A percentile compares a stretch with the other conserved stretches of the same genome.
Evolutionary conservation across 2,888 invertebrate genomes (phyloP).

Genomic region (Hydrotaea cyrtoneurina): DNA sequence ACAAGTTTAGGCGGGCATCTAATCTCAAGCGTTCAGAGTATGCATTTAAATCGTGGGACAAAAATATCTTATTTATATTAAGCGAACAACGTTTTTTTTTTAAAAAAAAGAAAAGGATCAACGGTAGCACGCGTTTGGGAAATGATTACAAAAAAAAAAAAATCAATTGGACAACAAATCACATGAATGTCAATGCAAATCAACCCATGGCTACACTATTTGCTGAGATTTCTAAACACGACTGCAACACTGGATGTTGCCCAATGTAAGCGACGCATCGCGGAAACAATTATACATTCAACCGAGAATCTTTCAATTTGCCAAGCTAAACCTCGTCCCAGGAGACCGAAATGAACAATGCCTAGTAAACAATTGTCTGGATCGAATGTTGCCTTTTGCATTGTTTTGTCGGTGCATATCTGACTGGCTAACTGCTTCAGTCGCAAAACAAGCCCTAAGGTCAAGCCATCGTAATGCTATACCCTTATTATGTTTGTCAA

Average conservation of each 20-base stretch:
- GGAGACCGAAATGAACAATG: neutral
- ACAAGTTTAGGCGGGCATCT: too few relatives aligned
- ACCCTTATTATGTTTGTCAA: neutral
- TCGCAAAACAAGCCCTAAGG: neutral
- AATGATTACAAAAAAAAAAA: neutral
- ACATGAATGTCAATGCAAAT: neutral
- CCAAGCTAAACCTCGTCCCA: neutral
- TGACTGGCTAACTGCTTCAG: neutral
- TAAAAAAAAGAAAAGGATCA: too few relatives aligned
- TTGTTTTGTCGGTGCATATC: neutral
- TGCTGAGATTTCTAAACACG: neutral
- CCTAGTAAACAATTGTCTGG: neutral
- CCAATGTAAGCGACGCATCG: neutral
- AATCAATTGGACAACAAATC: too few relatives aligned
- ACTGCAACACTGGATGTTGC: too few relatives aligned
- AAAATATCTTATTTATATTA: too few relatives aligned
- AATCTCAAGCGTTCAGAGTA: too few relatives aligned
- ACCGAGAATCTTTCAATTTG: neutral
- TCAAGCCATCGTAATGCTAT: slow-evolving; percentile 4
- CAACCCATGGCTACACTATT: neutral
- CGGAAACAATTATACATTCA: neutral
- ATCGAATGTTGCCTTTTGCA: neutral
- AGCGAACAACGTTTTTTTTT: too few relatives aligned
- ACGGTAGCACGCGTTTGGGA: too few relatives aligned
- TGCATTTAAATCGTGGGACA: too few relatives aligned